These are phyloP conservation scores for Drosophila nebulosa DNA, from an alignment of 1,140 invertebrate species.

Conservation along the genomic window DNA sequence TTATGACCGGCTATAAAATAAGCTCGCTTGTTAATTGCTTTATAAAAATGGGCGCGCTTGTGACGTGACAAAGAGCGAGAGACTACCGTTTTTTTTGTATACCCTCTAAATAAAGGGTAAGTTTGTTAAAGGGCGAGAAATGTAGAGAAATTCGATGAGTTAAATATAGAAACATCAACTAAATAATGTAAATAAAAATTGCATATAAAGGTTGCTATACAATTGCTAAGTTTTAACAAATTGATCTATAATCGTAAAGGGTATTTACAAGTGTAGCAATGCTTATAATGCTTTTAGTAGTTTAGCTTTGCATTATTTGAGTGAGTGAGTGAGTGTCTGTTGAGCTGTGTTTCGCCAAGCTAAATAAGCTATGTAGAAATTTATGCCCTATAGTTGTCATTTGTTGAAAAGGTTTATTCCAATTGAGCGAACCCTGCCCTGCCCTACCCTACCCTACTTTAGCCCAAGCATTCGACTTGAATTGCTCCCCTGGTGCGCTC, in stretches of 20 bases:
- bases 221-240: not conserved
- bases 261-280: too few species aligned
- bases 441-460: not conserved
- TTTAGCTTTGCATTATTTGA: not conserved
- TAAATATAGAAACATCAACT: too few species aligned
- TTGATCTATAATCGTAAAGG: too few species aligned
- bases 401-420: not conserved
- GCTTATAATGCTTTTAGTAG: too few species aligned
- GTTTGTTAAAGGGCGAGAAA: too few species aligned
- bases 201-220: too few species aligned
- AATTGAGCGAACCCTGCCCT: not conserved
- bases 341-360: not conserved
- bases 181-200: too few species aligned
- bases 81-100: slow-evolving; percentile 38
- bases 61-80: slow-evolving; percentile 10
- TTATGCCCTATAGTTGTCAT: slow-evolving; percentile 45
- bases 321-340: not conserved
- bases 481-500: not conserved
- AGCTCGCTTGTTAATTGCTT: slow-evolving; percentile 65
- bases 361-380: slow-evolving; percentile 20
- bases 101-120: not conserved
- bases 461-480: not conserved
- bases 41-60: slow-evolving; percentile 69
- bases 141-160: too few species aligned
- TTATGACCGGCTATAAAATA: slow-evolving; percentile 72